phyloP scores from a whole-genome alignment of 2,113 vertebrate species.

The Menidia beryllina region DNA sequence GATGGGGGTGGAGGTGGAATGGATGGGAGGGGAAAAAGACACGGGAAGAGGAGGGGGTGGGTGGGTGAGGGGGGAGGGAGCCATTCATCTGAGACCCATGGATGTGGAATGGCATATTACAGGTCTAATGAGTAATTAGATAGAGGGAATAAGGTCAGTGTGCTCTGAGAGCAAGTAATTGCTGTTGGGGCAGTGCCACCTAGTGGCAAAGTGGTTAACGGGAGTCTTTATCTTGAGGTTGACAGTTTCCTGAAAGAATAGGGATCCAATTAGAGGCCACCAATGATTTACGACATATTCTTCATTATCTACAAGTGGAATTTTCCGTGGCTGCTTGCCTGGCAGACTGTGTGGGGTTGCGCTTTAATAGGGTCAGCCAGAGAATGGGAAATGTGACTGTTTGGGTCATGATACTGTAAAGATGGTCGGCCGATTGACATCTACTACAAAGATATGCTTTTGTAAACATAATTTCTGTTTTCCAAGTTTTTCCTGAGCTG shows the following conservation, averaged over 20 bases:
- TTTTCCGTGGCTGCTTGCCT: conserved; percentile 25
- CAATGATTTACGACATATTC: conserved; percentile 58
- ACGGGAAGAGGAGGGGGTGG: conserved; percentile 62
- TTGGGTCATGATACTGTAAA: not conserved
- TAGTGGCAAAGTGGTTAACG: conserved; percentile 49
- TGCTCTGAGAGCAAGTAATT: conserved; percentile 51
- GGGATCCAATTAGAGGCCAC: conserved; percentile 53
- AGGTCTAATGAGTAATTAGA: conserved; percentile 85
- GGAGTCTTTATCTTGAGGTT: conserved; percentile 19
- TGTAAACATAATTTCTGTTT: not conserved
- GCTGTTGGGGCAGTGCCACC: conserved; percentile 76
- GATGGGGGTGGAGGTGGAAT: conserved; percentile 54
- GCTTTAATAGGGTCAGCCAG: conserved; percentile 10
- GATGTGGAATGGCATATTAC: conserved; percentile 84
- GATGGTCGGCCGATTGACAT: not conserved
- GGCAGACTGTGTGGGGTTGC: not conserved
- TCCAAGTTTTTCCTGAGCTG: not conserved
- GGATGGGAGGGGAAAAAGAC: conserved; percentile 46
- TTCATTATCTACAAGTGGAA: conserved; percentile 19
- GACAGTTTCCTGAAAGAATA: conserved; percentile 26
- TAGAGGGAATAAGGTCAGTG: conserved; percentile 81
- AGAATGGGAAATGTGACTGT: not conserved
- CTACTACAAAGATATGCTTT: not conserved
- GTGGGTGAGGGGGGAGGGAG: conserved; percentile 68
- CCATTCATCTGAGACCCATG: conserved; percentile 82